Conservation (phyloP, 1,140 invertebrate species). For the Octopus bimaculoides region DNA sequence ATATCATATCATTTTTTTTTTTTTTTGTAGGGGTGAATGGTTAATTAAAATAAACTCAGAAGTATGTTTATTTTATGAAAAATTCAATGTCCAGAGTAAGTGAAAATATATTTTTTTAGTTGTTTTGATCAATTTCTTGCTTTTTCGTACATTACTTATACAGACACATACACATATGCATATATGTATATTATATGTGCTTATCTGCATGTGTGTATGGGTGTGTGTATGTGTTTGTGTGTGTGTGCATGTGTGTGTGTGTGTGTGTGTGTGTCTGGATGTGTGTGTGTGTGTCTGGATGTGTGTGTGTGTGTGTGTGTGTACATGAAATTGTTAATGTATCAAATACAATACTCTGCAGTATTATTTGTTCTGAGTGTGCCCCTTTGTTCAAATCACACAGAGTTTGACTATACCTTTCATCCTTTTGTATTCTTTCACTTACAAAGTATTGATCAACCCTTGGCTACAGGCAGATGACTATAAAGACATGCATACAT, state of each 20-base stretch:
- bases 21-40: constrained; percentile 50
- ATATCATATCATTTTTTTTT: neutral
- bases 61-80: constrained; percentile 58
- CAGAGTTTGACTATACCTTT: no score
- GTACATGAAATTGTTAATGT: no score
- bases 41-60: constrained; percentile 57
- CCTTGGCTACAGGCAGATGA: no score
- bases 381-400: no score
- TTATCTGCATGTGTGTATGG: neutral
- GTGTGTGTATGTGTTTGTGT: neutral
- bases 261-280: neutral
- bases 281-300: neutral
- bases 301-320: no score
- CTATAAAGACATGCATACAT: no score
- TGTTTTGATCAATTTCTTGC: neutral
- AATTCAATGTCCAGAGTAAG: constrained; percentile 55
- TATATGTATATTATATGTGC: neutral
- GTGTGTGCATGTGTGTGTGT: neutral
- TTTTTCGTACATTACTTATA: neutral
- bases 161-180: neutral
- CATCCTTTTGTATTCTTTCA: no score
- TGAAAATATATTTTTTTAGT: neutral
- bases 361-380: no score
- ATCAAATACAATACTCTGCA: no score
- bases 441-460: no score